Base-by-base conservation (phyloP, 2,797 vertebrate genomes). In the Neosilurus mollespiculum region DNA sequence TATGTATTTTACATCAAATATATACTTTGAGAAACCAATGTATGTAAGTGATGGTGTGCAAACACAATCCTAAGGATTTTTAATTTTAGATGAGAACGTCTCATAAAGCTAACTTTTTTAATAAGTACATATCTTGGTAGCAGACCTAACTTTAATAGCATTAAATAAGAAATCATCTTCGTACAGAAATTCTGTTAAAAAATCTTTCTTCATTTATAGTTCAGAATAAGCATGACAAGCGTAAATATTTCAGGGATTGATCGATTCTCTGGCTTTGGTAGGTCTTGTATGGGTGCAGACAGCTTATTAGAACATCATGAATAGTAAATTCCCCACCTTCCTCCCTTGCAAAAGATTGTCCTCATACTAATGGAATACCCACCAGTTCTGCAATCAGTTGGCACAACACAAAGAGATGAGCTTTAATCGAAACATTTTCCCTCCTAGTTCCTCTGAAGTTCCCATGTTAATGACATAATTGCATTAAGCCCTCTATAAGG, bases 341-440 rank as follows among this genome's bases (percentile, higher is more conserved):
- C 89, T 86, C 49, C 66, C 54, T 69, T 88, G 83, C 78, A 76
- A 79, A 84, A 78, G 82, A 85, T 90, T 73, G 64, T 83, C 91
- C 82, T 92, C 90, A 93, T 87, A 89, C 90, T 93, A 94, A 95
- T 91, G 89, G 93, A 91, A 18, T n/a, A 72, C 59, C 69, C 84
- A 9, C 86, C 72, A 64, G 78, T 78, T 87, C 86, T 81, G 83
- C 89, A 89, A 84, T 86, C 86, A 65, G 81, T 91, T 88, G 82
- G 78, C 73, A 66, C 85, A 88, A 83, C 78, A 87, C 64, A 88
- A 90, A 89, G 83, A 84, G 89, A 90, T 89, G 91, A 87, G 88
- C 84, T 91, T 89, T 93, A 90, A 93, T 92, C 91, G 89, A 92
- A 92, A 91, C 89, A 85, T 86, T 87, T 90, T 87, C 86, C 43